Conservation (phyloP, 2,888 invertebrate genomes). For the Caenorhabditis uteleia region DNA sequence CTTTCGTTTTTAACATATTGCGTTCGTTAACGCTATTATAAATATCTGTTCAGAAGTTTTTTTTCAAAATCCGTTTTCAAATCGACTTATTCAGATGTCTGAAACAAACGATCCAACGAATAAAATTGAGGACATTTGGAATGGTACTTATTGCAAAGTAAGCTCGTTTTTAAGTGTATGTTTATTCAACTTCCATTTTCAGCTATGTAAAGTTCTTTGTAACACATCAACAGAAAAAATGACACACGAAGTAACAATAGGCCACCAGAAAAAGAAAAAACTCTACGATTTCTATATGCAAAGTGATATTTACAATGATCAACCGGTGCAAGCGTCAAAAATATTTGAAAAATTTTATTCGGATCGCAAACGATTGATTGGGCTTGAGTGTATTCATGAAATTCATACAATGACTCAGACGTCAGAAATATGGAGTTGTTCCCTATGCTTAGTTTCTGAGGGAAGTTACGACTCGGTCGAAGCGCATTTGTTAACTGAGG, state of each 20-base stretch:
- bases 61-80: neutral
- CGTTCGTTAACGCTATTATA: too few species aligned
- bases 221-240: neutral
- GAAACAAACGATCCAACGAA: neutral
- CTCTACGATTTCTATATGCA: too few species aligned
- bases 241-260: neutral
- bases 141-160: neutral
- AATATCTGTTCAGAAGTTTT: neutral
- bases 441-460: slow-evolving; percentile 45
- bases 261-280: too few species aligned
- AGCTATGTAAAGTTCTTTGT: slow-evolving; percentile 3
- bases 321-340: neutral
- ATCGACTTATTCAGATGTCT: neutral
- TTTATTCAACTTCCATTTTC: neutral
- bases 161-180: neutral
- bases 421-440: slow-evolving; percentile 45
- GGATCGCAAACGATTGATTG: slow-evolving; percentile 8
- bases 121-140: slow-evolving; percentile 11
- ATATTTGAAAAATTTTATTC: slow-evolving; percentile 2
- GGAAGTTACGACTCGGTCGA: slow-evolving; percentile 38
- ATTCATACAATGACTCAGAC: slow-evolving; percentile 15
- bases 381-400: slow-evolving; percentile 39
- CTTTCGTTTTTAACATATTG: too few species aligned
- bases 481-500: slow-evolving; percentile 36
- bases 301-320: too few species aligned